phyloP scores from a whole-genome alignment of 2,113 vertebrate genomes.

The Entelurus aequoreus region DNA sequence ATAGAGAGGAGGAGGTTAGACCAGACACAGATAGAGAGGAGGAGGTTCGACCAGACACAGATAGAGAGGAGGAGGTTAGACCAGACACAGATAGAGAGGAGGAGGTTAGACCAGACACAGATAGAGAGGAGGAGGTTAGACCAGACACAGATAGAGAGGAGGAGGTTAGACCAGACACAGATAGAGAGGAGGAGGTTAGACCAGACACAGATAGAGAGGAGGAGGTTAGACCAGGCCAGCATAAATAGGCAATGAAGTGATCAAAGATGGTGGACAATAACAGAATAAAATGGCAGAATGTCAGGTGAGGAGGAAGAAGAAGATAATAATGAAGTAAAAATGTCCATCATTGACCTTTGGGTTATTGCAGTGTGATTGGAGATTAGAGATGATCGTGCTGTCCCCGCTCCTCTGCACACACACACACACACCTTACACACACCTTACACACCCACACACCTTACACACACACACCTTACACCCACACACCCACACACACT shows the following conservation, averaged over 20 bases:
- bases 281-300: constrained; percentile 22
- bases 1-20: constrained; percentile 60
- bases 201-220: constrained; percentile 54
- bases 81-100: no score
- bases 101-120: no score
- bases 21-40: no score
- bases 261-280: constrained; percentile 53
- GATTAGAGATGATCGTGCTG: constrained; percentile 55
- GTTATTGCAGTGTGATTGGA: constrained; percentile 51
- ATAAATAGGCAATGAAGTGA: constrained; percentile 62
- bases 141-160: constrained; percentile 54
- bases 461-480: neutral
- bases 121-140: constrained; percentile 60
- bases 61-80: constrained; percentile 60
- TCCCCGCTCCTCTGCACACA: constrained; percentile 34
- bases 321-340: constrained; percentile 33
- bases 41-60: no score
- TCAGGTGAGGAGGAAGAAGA: constrained; percentile 32
- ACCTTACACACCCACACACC: constrained; percentile 3
- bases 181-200: constrained; percentile 60
- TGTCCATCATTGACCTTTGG: constrained; percentile 60
- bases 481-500: constrained; percentile 21
- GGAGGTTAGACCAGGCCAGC: constrained; percentile 56
- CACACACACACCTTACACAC: neutral
- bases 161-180: constrained; percentile 54